Evolutionary conservation across 2,113 vertebrate species (phyloP).

Genomic region (Narcine bancroftii): DNA sequence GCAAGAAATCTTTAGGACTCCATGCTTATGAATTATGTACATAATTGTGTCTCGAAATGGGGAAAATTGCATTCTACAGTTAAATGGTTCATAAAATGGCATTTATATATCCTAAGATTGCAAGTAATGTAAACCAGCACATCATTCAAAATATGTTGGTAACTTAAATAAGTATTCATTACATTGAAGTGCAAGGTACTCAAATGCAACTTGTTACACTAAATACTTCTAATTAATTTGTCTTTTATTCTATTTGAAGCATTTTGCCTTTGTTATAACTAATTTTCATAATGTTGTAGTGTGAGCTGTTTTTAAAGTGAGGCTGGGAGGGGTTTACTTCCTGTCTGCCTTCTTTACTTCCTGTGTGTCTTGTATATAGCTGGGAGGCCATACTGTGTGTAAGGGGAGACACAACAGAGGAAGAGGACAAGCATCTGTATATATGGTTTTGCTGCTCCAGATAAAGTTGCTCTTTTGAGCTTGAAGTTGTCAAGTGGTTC

Average conservation of each 20-base stretch:
- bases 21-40: no score
- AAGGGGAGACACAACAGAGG: no score
- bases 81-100: neutral
- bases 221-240: neutral
- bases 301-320: no score
- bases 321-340: no score
- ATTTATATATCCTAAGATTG: neutral
- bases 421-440: no score
- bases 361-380: no score
- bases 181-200: neutral
- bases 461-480: no score
- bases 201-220: neutral
- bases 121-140: neutral
- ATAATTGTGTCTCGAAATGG: neutral
- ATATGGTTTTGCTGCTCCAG: no score
- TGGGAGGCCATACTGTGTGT: no score
- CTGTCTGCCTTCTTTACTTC: no score
- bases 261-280: neutral
- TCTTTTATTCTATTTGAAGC: neutral
- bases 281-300: neutral
- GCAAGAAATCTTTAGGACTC: no score
- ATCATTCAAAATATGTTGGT: neutral
- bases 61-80: neutral
- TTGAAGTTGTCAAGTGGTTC: no score
- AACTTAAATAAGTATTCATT: neutral